Conservation (phyloP, 2,113 vertebrate genomes). For the Pseudorectes ferrugineus region DNA sequence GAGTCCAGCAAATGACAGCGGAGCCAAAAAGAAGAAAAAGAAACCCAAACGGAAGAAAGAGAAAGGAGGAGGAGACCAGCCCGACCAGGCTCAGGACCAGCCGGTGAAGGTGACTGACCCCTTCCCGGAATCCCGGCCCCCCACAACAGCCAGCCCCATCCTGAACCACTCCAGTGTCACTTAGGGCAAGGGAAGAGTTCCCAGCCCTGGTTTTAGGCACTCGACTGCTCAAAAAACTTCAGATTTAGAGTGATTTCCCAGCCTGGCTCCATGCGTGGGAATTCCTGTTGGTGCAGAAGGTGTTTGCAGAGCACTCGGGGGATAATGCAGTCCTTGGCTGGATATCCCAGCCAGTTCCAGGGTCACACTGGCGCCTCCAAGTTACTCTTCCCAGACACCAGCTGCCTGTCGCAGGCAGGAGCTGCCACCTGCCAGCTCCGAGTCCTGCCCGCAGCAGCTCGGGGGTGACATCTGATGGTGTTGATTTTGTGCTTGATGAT, state of each 20-base stretch:
- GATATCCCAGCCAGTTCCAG: neutral
- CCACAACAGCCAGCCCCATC: neutral
- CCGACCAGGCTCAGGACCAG: constrained; percentile 82
- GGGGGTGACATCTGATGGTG: neutral
- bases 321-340: neutral
- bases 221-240: neutral
- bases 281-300: neutral
- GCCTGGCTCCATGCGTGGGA: neutral
- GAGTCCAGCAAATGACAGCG: constrained; percentile 85
- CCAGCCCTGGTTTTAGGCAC: neutral
- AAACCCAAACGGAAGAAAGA: constrained; percentile 96
- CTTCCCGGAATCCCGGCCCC: neutral
- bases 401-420: neutral
- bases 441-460: neutral
- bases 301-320: neutral
- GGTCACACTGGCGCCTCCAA: neutral
- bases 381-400: neutral
- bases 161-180: neutral
- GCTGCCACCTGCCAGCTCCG: neutral
- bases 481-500: neutral
- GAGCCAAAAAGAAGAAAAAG: constrained; percentile 98
- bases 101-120: constrained; percentile 78
- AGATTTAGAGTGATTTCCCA: neutral
- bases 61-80: constrained; percentile 78
- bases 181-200: neutral